These are phyloP conservation scores for Hyla sarda DNA, from an alignment of 2,113 vertebrate species.

Conservation along the genomic window DNA sequence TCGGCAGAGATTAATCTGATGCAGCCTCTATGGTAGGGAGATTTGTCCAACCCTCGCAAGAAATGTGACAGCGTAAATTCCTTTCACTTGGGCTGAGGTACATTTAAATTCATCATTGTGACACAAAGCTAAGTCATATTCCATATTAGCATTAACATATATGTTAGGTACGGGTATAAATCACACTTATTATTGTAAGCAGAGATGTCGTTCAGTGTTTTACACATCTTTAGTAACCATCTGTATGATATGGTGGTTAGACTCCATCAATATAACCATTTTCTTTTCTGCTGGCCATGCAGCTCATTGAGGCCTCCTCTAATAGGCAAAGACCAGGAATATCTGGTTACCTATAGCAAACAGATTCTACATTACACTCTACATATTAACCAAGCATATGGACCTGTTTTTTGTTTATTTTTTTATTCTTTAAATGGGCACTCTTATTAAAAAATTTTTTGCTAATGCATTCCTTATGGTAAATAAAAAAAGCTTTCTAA, in stretches of 20 bases:
- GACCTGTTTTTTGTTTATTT: too few relatives aligned
- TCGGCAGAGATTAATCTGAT: constrained; percentile 74
- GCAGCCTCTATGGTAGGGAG: constrained; percentile 62
- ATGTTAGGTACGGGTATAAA: constrained; percentile 4
- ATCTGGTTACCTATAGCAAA: too few relatives aligned
- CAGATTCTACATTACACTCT: too few relatives aligned
- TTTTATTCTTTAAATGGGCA: too few relatives aligned
- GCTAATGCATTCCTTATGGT: too few relatives aligned
- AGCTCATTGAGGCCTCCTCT: too few relatives aligned
- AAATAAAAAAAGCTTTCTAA: too few relatives aligned
- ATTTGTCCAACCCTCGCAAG: constrained; percentile 72
- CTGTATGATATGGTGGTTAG: background rate
- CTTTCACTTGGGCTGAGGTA: constrained; percentile 71
- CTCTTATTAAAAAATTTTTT: too few relatives aligned
- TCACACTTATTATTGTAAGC: background rate
- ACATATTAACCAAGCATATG: too few relatives aligned
- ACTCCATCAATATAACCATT: background rate
- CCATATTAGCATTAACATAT: constrained; percentile 11
- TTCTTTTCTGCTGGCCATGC: background rate
- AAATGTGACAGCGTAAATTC: constrained; percentile 77
- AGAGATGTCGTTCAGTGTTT: background rate
- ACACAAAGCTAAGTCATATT: constrained; percentile 57
- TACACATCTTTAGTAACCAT: background rate
- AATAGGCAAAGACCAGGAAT: too few relatives aligned
- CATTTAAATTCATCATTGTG: constrained; percentile 65